phyloP scores from a whole-genome alignment of 2,113 vertebrate species.

The Ciconia boyciana region DNA sequence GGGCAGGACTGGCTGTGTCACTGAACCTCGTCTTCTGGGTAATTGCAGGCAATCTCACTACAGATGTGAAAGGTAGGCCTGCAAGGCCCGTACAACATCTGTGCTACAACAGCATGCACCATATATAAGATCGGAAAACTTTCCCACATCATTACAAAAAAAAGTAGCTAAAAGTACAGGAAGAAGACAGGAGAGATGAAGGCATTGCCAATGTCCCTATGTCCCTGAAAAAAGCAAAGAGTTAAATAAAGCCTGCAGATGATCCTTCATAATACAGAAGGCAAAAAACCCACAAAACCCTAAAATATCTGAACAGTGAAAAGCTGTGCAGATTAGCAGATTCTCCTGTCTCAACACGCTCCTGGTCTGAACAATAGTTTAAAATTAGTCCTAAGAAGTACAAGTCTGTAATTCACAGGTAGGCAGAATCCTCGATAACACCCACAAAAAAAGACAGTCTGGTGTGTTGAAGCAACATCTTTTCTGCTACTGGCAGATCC shows the following conservation, averaged over 20 bases:
- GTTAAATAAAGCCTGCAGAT: neutral
- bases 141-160: neutral
- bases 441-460: neutral
- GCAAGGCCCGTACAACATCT: neutral
- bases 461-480: neutral
- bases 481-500: neutral
- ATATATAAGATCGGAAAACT: neutral
- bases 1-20: no score
- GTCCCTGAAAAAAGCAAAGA: neutral
- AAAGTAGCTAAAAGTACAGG: neutral
- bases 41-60: neutral
- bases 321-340: neutral
- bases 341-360: neutral
- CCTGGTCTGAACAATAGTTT: neutral
- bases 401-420: neutral
- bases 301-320: neutral
- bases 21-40: neutral
- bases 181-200: neutral
- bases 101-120: neutral
- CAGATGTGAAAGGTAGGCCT: neutral
- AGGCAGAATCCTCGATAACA: neutral
- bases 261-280: neutral
- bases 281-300: neutral
- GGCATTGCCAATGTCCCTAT: neutral
- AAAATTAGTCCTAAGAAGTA: neutral